These are phyloP conservation scores for Crotalus horridus DNA, from an alignment of 2,113 vertebrate genomes.

Conservation along the genomic window DNA sequence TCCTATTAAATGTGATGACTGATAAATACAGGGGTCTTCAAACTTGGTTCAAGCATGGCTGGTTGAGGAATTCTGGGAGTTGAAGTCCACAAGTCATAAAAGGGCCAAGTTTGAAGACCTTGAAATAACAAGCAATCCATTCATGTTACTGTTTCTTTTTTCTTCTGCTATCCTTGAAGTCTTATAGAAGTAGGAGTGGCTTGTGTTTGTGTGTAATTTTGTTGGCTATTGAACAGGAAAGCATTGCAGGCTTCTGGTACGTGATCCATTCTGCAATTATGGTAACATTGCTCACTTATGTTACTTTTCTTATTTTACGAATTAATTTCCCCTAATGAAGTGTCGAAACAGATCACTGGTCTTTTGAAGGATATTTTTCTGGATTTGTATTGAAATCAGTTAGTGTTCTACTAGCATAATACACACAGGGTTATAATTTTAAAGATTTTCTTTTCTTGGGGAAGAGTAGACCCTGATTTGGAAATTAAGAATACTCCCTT, in stretches of 20 bases:
- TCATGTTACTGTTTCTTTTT: constrained; percentile 53
- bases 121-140: constrained; percentile 51
- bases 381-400: not conserved
- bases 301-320: constrained; percentile 18
- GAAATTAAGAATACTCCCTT: not conserved
- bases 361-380: not conserved
- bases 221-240: constrained; percentile 33
- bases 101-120: too few species aligned
- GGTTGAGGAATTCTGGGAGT: too few species aligned
- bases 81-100: too few species aligned
- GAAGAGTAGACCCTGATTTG: not conserved
- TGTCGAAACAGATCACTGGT: not conserved
- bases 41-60: too few species aligned
- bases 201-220: constrained; percentile 27
- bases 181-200: constrained; percentile 22
- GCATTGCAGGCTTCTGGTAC: constrained; percentile 19
- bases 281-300: not conserved
- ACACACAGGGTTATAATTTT: not conserved
- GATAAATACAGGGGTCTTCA: constrained; percentile 45
- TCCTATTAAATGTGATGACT: constrained; percentile 57
- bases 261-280: constrained; percentile 41
- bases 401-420: not conserved
- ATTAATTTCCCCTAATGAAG: not conserved
- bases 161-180: constrained; percentile 42
- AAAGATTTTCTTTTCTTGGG: not conserved